A percentile compares a stretch with the other conserved stretches of the same genome.
Evolutionary conservation across 2,113 vertebrate species (phyloP).

Genomic region (Neopipo cinnamomea): DNA sequence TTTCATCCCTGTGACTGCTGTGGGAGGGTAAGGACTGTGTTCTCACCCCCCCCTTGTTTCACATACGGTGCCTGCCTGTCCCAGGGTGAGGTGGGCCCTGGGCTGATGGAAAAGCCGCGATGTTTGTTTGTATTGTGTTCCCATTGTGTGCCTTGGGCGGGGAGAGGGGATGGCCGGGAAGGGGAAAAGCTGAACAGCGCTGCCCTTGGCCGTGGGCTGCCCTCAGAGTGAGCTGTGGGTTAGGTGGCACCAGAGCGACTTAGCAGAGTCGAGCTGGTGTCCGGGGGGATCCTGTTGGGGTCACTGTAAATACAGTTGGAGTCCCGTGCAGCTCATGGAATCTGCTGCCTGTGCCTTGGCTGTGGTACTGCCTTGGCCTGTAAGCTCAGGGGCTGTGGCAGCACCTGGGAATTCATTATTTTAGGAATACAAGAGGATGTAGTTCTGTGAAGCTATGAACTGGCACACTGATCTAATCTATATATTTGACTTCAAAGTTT

Average conservation of each 20-base stretch:
- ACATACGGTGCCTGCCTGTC: rapidly evolving
- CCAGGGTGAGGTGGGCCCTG: rapidly evolving
- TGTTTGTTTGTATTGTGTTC: rapidly evolving
- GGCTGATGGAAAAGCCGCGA: rapidly evolving
- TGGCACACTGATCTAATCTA: neutral
- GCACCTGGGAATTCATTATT: neutral
- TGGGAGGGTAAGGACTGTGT: neutral
- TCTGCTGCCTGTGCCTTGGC: neutral
- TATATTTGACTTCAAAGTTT: neutral
- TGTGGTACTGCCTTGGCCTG: neutral
- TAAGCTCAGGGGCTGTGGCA: neutral
- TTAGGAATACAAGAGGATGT: neutral
- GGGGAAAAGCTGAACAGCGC: rapidly evolving
- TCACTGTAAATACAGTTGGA: too few species aligned
- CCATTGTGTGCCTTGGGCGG: neutral
- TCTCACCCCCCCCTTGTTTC: neutral
- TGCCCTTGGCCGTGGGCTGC: neutral
- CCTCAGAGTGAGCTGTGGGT: neutral
- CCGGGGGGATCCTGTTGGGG: neutral
- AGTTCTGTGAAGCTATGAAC: neutral
- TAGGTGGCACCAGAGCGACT: neutral
- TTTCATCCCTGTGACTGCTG: neutral
- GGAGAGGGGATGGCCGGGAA: neutral
- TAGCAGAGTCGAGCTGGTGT: neutral
- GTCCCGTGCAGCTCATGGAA: rapidly evolving